Conservation (phyloP, 2,113 vertebrate genomes). For the Emydocephalus ijimae region DNA sequence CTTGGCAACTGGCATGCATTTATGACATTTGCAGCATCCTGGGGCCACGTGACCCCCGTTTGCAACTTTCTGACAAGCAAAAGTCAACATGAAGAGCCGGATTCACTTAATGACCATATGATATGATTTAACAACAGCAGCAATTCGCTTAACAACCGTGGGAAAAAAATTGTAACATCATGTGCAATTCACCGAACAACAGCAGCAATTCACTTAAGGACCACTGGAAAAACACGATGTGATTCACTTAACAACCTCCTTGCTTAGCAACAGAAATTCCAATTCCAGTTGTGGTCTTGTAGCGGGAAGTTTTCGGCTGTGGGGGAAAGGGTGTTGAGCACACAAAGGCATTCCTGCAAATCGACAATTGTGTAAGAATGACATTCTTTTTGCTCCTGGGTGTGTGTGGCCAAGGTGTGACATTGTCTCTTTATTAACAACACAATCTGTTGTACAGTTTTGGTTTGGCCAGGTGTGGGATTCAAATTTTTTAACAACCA, state of each 20-base stretch:
- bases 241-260: background rate
- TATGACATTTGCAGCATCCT: background rate
- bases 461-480: background rate
- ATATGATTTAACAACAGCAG: background rate
- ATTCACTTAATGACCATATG: background rate
- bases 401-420: background rate
- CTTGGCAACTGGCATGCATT: background rate
- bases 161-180: background rate
- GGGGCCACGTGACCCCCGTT: background rate
- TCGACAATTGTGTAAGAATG: background rate
- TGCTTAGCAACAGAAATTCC: background rate
- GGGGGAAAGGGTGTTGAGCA: background rate
- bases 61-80: background rate
- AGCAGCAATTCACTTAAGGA: background rate
- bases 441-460: background rate
- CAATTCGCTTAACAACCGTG: background rate
- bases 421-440: background rate
- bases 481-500: too few relatives aligned
- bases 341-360: background rate
- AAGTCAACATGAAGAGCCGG: background rate
- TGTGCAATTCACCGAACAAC: background rate
- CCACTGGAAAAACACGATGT: background rate
- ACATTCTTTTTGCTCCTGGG: background rate
- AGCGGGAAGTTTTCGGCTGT: background rate
- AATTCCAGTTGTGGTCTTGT: background rate